A percentile compares a stretch with the other conserved stretches of the same genome.
Evolutionary conservation across 2,888 invertebrate species (phyloP).

Genomic region (Arge pagana): DNA sequence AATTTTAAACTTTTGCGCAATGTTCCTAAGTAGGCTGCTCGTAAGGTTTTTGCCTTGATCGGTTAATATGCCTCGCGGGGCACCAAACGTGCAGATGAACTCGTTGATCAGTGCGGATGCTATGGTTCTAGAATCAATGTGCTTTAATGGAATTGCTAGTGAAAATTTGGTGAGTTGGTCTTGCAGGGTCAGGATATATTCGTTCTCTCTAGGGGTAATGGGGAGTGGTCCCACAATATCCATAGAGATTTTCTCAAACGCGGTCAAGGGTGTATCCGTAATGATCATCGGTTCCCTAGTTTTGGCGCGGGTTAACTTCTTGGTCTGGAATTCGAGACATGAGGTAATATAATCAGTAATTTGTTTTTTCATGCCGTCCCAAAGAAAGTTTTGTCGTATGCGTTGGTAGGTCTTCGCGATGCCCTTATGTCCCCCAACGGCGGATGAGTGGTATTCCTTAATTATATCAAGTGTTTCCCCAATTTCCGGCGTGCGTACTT

Average conservation of each 20-base stretch:
- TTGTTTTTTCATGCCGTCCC: slow-evolving; percentile 29
- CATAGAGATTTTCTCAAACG: background rate
- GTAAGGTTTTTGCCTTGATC: slow-evolving; percentile 23
- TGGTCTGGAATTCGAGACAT: slow-evolving; percentile 29
- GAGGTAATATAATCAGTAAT: slow-evolving; percentile 26
- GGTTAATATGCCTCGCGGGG: slow-evolving; percentile 23
- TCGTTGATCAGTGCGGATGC: slow-evolving; percentile 24
- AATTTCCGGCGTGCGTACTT: too few relatives aligned
- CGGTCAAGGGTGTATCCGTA: background rate
- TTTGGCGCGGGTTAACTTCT: slow-evolving; percentile 29
- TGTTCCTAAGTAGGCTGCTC: slow-evolving; percentile 13
- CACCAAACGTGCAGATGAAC: slow-evolving; percentile 21
- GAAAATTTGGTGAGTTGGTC: slow-evolving; percentile 28
- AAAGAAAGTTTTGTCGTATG: slow-evolving; percentile 19
- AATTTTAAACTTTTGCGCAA: slow-evolving; percentile 26
- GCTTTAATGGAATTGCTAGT: slow-evolving; percentile 23
- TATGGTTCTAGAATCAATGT: slow-evolving; percentile 18
- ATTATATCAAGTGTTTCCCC: background rate
- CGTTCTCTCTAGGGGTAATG: background rate
- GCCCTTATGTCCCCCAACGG: slow-evolving; percentile 16
- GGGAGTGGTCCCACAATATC: background rate
- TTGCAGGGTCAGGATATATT: slow-evolving; percentile 26
- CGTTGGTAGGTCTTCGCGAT: slow-evolving; percentile 20
- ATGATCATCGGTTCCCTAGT: slow-evolving; percentile 30
- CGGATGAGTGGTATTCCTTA: background rate